phyloP scores from a whole-genome alignment of 2,113 vertebrate genomes.

The Petrocephalus microphthalmus region DNA sequence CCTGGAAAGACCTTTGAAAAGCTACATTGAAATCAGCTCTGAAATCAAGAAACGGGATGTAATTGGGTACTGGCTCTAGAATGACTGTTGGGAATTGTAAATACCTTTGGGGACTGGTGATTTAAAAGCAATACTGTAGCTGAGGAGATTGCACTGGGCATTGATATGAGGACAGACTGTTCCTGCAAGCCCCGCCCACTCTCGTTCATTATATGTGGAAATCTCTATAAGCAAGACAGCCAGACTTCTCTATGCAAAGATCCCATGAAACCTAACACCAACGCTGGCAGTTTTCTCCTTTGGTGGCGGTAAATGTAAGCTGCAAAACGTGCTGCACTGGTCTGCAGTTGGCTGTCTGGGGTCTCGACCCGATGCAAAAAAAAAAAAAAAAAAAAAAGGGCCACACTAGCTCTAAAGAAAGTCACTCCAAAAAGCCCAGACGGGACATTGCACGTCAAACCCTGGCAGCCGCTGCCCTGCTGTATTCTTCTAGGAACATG shows the following conservation, averaged over 20 bases:
- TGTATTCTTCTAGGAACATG: background rate
- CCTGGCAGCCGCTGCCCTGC: background rate
- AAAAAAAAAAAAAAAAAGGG: background rate
- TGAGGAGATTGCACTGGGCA: background rate
- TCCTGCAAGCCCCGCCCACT: background rate
- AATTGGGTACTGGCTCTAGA: background rate
- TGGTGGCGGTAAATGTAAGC: background rate
- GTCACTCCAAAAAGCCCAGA: background rate
- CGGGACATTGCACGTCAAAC: background rate
- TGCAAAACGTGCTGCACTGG: background rate
- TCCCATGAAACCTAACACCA: background rate
- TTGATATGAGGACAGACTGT: background rate
- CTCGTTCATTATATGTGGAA: background rate
- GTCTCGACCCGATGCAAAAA: too few relatives aligned
- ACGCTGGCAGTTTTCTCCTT: background rate
- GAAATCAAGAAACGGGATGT: background rate
- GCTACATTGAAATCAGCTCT: background rate
- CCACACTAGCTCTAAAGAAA: background rate
- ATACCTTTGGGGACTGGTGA: background rate
- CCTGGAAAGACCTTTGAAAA: background rate
- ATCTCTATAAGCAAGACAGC: background rate
- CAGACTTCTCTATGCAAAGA: background rate
- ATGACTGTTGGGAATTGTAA: constrained; percentile 8
- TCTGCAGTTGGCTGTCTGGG: background rate
- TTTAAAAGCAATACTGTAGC: background rate